These are phyloP conservation scores for Lasioglossum lativentre DNA, from an alignment of 2,888 invertebrate genomes.

Conservation along the genomic window DNA sequence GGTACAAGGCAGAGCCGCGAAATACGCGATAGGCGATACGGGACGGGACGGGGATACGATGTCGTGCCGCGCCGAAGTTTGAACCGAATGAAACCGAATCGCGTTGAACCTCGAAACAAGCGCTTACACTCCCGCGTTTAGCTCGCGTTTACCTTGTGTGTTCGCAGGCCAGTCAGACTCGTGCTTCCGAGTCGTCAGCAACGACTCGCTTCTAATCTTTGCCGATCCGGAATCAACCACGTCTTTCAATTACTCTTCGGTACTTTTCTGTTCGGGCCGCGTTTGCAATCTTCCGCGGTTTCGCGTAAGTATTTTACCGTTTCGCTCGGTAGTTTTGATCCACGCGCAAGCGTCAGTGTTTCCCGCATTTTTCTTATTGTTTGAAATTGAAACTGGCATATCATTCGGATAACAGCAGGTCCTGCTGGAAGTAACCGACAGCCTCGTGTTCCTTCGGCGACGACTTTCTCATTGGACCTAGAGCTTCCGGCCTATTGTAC, in stretches of 20 bases:
- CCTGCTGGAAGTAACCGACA: slow-evolving; percentile 42
- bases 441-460: not conserved
- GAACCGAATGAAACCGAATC: slow-evolving; percentile 75
- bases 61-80: slow-evolving; percentile 15
- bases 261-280: not conserved
- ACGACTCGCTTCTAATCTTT: slow-evolving; percentile 54
- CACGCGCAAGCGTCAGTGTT: not conserved
- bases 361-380: not conserved
- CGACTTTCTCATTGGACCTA: not conserved
- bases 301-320: not conserved
- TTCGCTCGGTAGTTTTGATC: not conserved
- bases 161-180: slow-evolving; percentile 81
- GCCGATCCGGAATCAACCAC: not conserved
- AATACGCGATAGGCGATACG: not conserved
- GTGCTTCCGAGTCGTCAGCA: slow-evolving; percentile 82
- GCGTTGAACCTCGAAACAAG: slow-evolving; percentile 72
- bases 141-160: slow-evolving; percentile 79
- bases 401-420: slow-evolving; percentile 25
- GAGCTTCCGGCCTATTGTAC: not conserved
- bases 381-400: slow-evolving; percentile 23
- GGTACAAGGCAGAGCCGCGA: not conserved
- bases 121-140: slow-evolving; percentile 70
- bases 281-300: not conserved
- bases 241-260: not conserved
- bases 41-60: slow-evolving; percentile 40